Conservation (phyloP, 2,888 invertebrate genomes). For the Pollenia griseotomentosa region DNA sequence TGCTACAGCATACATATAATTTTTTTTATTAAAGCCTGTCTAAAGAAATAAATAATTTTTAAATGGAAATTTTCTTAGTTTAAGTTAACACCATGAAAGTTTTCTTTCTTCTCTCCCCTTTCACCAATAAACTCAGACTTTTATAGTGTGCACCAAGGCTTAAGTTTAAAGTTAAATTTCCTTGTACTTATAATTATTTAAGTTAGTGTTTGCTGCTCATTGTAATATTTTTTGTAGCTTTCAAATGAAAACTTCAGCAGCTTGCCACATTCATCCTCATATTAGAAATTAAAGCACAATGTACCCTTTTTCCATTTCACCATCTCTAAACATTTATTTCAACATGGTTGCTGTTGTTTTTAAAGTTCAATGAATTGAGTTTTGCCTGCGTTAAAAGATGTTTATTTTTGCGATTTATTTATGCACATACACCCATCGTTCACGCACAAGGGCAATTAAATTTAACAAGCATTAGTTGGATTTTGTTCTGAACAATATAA, state of each 20-base stretch:
- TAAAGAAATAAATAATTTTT: too few species aligned
- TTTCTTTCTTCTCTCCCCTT: too few species aligned
- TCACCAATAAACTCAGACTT: too few species aligned
- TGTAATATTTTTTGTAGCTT: background rate
- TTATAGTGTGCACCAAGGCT: too few species aligned
- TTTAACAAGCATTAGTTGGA: background rate
- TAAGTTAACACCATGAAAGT: too few species aligned
- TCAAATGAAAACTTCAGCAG: background rate
- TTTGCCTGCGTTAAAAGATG: conserved; percentile 22
- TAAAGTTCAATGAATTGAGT: conserved; percentile 60
- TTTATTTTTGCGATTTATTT: conserved; percentile 41
- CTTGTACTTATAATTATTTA: background rate
- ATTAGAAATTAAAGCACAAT: conserved; percentile 48
- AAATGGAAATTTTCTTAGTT: too few species aligned
- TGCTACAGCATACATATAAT: too few species aligned
- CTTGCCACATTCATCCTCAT: background rate
- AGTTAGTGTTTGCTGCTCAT: background rate
- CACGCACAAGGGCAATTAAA: conserved; percentile 9
- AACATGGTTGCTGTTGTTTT: conserved; percentile 45
- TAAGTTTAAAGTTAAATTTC: too few species aligned
- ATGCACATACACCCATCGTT: conserved; percentile 3
- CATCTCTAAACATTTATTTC: too few species aligned
- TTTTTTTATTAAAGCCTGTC: too few species aligned
- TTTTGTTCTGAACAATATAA: background rate
- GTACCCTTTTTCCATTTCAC: conserved; percentile 29